Evolutionary conservation across 37 sponge, comb jelly and placozoan species (phyloP), one percentile per base, ranked within the genome.

Genomic region (Eunapius fragilis): DNA sequence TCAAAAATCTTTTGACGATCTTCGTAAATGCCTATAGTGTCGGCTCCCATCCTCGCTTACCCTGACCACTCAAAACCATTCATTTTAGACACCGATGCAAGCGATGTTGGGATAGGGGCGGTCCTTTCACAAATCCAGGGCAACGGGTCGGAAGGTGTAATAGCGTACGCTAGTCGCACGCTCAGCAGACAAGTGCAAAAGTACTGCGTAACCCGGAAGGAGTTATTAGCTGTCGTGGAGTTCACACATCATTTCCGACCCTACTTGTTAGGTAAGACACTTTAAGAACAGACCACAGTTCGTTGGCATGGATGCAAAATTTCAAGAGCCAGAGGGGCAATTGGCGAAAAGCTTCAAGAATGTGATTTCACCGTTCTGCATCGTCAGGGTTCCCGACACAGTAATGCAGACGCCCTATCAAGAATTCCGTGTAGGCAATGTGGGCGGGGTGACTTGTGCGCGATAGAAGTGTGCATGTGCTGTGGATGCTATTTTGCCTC

Each of bases 281-380:
- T 58, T 10, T 58, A 67, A 4, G 80, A 23, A 80, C 58, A 24
- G 82, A 82, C 36, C 82, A 82, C 25, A 23, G 72, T 31, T 35
- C 71, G 33, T 32, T 86, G n/a, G 71, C 31, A n/a, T 86, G 86
- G 86, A 68, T 82, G 31, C 33, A 28, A 50, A 71, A 82, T 72
- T 86, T 77, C 71, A 78, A 68, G 71, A 78, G 3, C 86, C 86
- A 37, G 78, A 77, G 58, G 79, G 86, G 26, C 86, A 86, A 69
- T 25, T 86, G 26, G 86, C 86, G 79, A 86, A 26, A 27, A 38
- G 33, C 79, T 86, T 3, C 79, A 77, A 70, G 78, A 86, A 70
- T 86, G 25, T 69, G 31, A 86, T 35, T 75, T 75, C 17, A 3
- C 41, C 31, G 78, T 86, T 34, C 5, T 80, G 25, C 70, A 80